Evolutionary conservation across 2,888 invertebrate species (phyloP).

Genomic region (Furcula furcula): DNA sequence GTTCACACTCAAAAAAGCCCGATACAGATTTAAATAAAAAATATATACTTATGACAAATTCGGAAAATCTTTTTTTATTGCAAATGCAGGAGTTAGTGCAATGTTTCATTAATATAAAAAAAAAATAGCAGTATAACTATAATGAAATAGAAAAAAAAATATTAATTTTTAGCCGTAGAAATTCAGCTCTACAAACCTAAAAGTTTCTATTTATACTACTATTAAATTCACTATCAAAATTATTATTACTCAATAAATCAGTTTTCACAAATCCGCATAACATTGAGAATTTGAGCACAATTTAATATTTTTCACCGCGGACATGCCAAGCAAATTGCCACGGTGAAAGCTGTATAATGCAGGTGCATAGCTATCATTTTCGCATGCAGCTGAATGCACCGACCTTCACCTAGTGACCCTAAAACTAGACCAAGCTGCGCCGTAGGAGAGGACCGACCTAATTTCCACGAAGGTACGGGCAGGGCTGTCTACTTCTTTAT

Average conservation of each 20-base stretch:
- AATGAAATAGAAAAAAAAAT: too few species aligned
- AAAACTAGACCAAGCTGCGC: conserved; percentile 13
- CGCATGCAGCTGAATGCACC: conserved; percentile 3
- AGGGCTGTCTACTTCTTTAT: too few species aligned
- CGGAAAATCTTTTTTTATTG: too few species aligned
- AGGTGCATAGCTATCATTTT: conserved; percentile 12
- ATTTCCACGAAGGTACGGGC: conserved; percentile 17
- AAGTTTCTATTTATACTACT: too few species aligned
- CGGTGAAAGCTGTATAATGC: not conserved
- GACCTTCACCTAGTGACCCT: conserved; percentile 31
- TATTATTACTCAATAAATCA: not conserved
- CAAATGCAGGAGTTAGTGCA: too few species aligned
- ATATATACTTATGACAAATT: too few species aligned
- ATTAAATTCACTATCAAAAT: conserved; percentile 21
- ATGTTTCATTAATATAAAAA: too few species aligned
- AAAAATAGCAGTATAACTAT: too few species aligned
- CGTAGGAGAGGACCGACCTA: conserved; percentile 21
- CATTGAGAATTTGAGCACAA: not conserved
- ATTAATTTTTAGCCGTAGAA: too few species aligned
- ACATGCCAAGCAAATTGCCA: not conserved
- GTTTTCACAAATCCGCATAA: not conserved
- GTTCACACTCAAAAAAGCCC: too few species aligned
- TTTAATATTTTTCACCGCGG: not conserved
- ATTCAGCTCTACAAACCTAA: too few species aligned
- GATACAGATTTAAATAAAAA: too few species aligned